Percentiles rank a stretch among this genome's conserved stretches.
Conservation (phyloP, 2,113 vertebrate genomes). For the Tinamus guttatus region DNA sequence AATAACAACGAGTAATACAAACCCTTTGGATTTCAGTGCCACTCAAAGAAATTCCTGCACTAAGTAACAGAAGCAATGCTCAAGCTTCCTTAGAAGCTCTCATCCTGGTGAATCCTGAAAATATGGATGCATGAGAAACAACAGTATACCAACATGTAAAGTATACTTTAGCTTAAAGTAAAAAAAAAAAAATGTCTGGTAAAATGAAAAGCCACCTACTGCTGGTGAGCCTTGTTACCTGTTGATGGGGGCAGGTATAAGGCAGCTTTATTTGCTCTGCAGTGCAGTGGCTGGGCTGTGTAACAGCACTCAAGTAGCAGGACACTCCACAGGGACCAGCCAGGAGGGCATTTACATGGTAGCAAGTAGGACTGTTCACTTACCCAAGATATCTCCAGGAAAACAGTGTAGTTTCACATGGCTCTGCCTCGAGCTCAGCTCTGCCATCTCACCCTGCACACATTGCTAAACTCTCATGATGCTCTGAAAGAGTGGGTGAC, state of each 20-base stretch:
- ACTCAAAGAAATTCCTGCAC: background rate
- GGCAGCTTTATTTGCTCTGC: background rate
- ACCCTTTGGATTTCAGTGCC: background rate
- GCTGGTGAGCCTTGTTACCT: background rate
- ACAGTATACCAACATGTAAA: background rate
- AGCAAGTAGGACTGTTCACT: background rate
- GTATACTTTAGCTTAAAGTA: background rate
- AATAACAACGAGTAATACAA: background rate
- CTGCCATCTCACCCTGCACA: background rate
- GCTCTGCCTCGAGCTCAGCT: background rate
- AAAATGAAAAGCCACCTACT: background rate
- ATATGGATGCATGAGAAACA: background rate
- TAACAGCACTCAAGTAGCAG: background rate
- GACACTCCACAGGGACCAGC: background rate
- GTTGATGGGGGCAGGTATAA: background rate
- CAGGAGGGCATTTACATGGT: accelerated
- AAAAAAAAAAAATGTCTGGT: accelerated
- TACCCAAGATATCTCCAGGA: background rate
- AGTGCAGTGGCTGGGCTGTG: background rate
- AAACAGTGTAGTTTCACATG: background rate
- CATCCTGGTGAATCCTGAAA: background rate
- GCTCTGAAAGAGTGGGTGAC: background rate
- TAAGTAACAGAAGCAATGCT: background rate
- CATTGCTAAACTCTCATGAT: background rate
- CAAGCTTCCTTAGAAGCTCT: background rate